phyloP scores from a whole-genome alignment of 2,888 invertebrate genomes.

The Alsophila aescularia region DNA sequence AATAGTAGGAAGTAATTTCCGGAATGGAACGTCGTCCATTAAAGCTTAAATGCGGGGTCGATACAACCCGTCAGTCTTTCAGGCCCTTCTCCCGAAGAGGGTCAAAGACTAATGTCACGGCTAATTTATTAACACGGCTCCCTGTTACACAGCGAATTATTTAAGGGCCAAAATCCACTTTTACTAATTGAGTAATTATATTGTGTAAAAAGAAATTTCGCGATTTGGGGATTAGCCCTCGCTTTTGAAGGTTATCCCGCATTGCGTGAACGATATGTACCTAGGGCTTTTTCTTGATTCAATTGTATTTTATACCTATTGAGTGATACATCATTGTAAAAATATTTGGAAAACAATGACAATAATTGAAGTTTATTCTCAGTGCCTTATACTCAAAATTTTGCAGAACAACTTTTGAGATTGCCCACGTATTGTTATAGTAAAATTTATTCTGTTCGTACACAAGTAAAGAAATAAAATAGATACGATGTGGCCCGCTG shows the following conservation, averaged over 20 bases:
- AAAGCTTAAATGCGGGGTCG: constrained; percentile 39
- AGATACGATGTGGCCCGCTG: constrained; percentile 35
- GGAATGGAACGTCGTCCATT: constrained; percentile 28
- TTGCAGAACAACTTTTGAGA: constrained; percentile 21
- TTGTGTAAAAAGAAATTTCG: constrained; percentile 15
- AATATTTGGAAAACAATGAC: no score
- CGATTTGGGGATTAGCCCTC: background rate
- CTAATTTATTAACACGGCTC: constrained; percentile 60
- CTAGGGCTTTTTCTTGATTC: no score
- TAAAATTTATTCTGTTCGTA: constrained; percentile 28
- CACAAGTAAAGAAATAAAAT: constrained; percentile 32
- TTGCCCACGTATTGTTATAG: constrained; percentile 22
- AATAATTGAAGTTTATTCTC: constrained; percentile 11
- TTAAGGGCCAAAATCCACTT: constrained; percentile 45
- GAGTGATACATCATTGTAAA: background rate
- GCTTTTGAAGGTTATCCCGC: background rate
- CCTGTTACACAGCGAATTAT: constrained; percentile 48
- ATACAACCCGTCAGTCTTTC: constrained; percentile 54
- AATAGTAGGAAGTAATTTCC: constrained; percentile 22
- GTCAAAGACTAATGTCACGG: constrained; percentile 59
- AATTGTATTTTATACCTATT: background rate
- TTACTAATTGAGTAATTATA: constrained; percentile 46
- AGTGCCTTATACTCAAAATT: constrained; percentile 11
- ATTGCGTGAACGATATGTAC: background rate
- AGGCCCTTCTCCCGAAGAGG: constrained; percentile 52